These are phyloP conservation scores for Alethe diademata DNA, from an alignment of 2,113 vertebrate species.

Conservation along the genomic window DNA sequence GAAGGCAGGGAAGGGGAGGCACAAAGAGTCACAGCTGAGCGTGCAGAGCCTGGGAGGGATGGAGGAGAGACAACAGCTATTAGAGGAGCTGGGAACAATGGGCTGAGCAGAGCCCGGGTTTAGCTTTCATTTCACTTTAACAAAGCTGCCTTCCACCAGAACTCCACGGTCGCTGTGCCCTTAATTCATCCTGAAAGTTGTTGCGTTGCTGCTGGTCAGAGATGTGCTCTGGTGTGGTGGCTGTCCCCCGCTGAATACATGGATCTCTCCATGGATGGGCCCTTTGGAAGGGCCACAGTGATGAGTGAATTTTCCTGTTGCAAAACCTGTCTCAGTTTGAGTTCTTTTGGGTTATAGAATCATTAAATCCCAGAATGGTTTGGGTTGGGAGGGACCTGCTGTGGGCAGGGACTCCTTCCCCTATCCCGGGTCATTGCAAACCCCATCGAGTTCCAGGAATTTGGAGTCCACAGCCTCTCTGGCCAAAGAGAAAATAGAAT, in stretches of 20 bases:
- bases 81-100: slow-evolving; percentile 15
- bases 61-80: slow-evolving; percentile 36
- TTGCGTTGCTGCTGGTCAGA: background rate
- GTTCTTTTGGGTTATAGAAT: background rate
- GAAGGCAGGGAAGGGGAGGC: slow-evolving; percentile 50
- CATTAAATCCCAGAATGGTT: background rate
- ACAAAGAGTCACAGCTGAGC: slow-evolving; percentile 64
- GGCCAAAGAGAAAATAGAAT: background rate
- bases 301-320: rapidly evolving
- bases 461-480: background rate
- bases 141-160: slow-evolving; percentile 19
- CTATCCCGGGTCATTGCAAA: background rate
- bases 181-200: background rate
- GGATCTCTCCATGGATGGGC: rapidly evolving
- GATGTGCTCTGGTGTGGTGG: rapidly evolving
- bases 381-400: background rate
- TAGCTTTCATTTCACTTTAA: slow-evolving; percentile 11
- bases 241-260: rapidly evolving
- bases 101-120: background rate
- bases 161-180: background rate
- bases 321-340: background rate
- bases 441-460: background rate
- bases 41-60: background rate
- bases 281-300: rapidly evolving
- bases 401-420: background rate